These are phyloP conservation scores for Phanerotoma sp. DNA, from an alignment of 2,888 invertebrate species.

Conservation along the genomic window DNA sequence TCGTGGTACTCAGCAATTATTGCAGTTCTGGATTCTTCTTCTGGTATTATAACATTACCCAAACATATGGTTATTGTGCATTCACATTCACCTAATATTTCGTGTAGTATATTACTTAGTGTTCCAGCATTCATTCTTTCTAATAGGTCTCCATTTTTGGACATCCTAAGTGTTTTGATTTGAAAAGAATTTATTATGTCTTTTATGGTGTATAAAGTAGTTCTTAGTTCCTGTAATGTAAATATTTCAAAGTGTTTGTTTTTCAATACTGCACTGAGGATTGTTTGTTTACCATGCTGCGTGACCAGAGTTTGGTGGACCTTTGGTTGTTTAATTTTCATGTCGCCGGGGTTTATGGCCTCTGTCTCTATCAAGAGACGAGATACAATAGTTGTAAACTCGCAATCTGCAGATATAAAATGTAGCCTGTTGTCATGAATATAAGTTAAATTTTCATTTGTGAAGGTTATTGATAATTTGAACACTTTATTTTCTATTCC, in stretches of 20 bases:
- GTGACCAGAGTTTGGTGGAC: constrained; percentile 9
- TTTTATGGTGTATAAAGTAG: not conserved
- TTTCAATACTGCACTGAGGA: constrained; percentile 6
- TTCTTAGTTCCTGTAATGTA: constrained; percentile 1
- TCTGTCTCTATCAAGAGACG: constrained; percentile 11
- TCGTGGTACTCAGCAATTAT: no score
- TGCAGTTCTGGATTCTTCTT: no score
- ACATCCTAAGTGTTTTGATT: no score
- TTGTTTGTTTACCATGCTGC: not conserved
- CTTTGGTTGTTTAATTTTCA: constrained; percentile 12
- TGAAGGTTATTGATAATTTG: not conserved
- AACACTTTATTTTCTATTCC: not conserved
- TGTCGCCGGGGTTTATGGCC: not conserved
- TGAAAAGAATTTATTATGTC: no score
- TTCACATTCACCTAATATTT: no score
- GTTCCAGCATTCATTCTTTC: no score
- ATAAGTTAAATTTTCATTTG: constrained; percentile 9
- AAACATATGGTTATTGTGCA: no score
- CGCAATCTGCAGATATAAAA: constrained; percentile 1
- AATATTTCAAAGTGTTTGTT: constrained; percentile 7
- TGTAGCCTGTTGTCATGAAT: not conserved
- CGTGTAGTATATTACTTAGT: no score
- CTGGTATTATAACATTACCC: no score
- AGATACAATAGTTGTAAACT: not conserved
- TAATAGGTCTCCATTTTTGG: no score